Conservation (phyloP, 2,888 invertebrate species). For the Chrysomela aeneicollis region DNA sequence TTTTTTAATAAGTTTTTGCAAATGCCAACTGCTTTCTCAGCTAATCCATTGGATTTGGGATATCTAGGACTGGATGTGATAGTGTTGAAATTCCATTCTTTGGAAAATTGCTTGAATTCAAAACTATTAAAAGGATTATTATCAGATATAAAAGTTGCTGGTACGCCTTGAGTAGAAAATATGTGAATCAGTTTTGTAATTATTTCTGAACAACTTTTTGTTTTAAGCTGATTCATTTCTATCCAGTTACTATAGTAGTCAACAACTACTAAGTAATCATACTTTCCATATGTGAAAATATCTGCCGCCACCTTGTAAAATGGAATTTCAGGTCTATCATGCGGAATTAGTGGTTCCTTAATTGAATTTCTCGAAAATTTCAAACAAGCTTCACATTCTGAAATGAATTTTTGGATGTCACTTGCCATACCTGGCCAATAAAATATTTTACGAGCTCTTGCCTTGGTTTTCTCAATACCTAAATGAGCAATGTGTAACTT, state of each 20-base stretch:
- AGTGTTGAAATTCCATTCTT: slow-evolving; percentile 34
- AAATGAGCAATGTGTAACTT: slow-evolving; percentile 51
- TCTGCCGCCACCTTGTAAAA: slow-evolving; percentile 37
- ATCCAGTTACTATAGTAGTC: slow-evolving; percentile 37
- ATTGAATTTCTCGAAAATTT: slow-evolving; percentile 26
- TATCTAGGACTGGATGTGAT: slow-evolving; percentile 37
- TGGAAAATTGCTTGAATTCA: slow-evolving; percentile 38
- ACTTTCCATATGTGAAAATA: slow-evolving; percentile 26
- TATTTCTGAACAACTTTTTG: too few species aligned
- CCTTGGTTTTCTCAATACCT: slow-evolving; percentile 49
- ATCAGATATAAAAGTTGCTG: slow-evolving; percentile 35
- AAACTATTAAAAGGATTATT: slow-evolving; percentile 41
- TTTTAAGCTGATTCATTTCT: too few species aligned
- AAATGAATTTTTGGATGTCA: slow-evolving; percentile 44
- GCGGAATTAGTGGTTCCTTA: slow-evolving; percentile 35
- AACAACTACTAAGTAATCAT: slow-evolving; percentile 31
- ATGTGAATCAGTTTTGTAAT: slow-evolving; percentile 9
- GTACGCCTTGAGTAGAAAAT: slow-evolving; percentile 37
- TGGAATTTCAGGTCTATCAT: slow-evolving; percentile 31
- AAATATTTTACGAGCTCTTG: slow-evolving; percentile 31
- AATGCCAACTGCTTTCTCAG: slow-evolving; percentile 38
- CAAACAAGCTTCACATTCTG: slow-evolving; percentile 19
- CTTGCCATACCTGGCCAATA: slow-evolving; percentile 50
- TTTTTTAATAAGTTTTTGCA: slow-evolving; percentile 29
- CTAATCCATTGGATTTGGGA: slow-evolving; percentile 20